Conservation (phyloP, 1,140 invertebrate genomes). For the Copidosoma floridanum region DNA sequence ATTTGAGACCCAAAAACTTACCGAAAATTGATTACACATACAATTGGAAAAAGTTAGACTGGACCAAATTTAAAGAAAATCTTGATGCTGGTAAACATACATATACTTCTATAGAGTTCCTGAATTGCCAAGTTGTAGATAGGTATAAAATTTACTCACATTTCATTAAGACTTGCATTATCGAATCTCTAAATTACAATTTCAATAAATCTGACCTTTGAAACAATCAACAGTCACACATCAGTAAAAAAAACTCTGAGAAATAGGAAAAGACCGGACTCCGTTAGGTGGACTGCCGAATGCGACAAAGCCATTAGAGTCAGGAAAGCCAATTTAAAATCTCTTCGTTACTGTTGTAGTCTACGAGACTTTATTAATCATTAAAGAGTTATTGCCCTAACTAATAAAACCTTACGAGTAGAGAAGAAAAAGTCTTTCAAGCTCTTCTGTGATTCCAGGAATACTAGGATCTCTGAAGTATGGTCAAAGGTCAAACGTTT, state of each 20-base stretch:
- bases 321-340: background rate
- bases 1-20: background rate
- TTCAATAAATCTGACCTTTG: too few species aligned
- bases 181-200: background rate
- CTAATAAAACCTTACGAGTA: background rate
- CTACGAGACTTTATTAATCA: background rate
- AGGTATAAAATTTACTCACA: too few species aligned
- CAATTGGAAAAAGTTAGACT: background rate
- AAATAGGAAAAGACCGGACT: too few species aligned
- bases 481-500: conserved; percentile 5
- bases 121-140: too few species aligned
- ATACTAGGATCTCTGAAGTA: background rate
- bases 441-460: background rate
- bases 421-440: conserved; percentile 1
- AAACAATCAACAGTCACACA: too few species aligned
- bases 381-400: background rate
- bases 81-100: too few species aligned
- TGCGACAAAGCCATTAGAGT: too few species aligned
- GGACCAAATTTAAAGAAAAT: too few species aligned
- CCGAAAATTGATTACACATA: background rate
- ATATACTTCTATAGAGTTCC: too few species aligned
- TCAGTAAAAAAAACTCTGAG: too few species aligned
- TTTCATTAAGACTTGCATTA: background rate
- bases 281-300: too few species aligned
- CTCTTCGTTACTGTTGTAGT: background rate